Conservation (phyloP, 2,888 invertebrate species). For the Phasia obesa region DNA sequence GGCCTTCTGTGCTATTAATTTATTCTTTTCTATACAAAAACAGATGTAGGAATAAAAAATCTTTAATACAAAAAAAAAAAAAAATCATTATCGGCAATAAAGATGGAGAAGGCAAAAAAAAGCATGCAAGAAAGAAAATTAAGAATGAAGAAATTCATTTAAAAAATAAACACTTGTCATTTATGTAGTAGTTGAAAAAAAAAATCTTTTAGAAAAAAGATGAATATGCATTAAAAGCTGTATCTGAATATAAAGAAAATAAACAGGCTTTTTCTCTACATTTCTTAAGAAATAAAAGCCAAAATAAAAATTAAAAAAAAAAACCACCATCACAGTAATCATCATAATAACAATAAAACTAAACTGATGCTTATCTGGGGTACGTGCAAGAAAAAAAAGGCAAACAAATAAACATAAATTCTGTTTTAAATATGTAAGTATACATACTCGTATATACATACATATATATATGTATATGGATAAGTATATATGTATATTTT, state of each 20-base stretch:
- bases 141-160: conserved; percentile 67
- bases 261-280: conserved; percentile 49
- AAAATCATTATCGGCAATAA: conserved; percentile 60
- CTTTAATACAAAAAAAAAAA: conserved; percentile 39
- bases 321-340: conserved; percentile 52
- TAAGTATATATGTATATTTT: too few relatives aligned
- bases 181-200: conserved; percentile 51
- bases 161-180: conserved; percentile 70
- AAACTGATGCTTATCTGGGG: conserved; percentile 67
- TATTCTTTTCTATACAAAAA: neutral
- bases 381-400: conserved; percentile 59
- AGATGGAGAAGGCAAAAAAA: conserved; percentile 49
- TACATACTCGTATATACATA: too few relatives aligned
- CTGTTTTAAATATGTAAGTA: conserved; percentile 61
- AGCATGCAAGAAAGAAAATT: conserved; percentile 43
- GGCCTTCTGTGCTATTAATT: conserved; percentile 4
- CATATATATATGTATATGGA: too few relatives aligned
- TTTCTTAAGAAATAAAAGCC: conserved; percentile 33
- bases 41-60: conserved; percentile 42
- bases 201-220: conserved; percentile 10
- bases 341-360: conserved; percentile 69
- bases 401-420: conserved; percentile 65
- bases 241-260: conserved; percentile 40
- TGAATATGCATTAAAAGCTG: conserved; percentile 42
- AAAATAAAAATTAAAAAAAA: conserved; percentile 29